These are phyloP conservation scores for Proisotoma minuta DNA, from an alignment of 2,888 invertebrate genomes.

Conservation along the genomic window DNA sequence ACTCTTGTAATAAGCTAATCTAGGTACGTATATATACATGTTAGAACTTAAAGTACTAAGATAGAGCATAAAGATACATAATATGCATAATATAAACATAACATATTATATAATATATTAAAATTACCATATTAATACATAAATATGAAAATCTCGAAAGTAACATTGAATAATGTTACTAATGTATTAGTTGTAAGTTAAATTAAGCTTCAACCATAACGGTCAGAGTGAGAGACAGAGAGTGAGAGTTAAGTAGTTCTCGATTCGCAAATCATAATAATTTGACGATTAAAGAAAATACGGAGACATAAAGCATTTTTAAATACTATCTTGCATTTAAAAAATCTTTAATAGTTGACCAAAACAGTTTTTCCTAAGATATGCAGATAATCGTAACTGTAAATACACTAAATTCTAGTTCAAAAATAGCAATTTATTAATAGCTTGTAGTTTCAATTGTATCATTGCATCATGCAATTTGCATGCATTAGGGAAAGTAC, in stretches of 20 bases:
- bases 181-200: background rate
- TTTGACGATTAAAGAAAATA: too few relatives aligned
- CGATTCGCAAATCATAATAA: too few relatives aligned
- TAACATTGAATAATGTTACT: background rate
- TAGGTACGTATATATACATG: background rate
- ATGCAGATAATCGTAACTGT: too few relatives aligned
- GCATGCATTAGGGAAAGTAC: too few relatives aligned
- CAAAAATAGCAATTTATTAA: too few relatives aligned
- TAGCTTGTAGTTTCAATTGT: too few relatives aligned
- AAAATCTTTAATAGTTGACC: too few relatives aligned
- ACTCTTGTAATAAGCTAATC: background rate
- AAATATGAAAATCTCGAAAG: background rate
- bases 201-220: background rate
- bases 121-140: background rate
- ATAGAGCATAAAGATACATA: background rate
- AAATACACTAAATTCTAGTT: too few relatives aligned
- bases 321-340: too few relatives aligned
- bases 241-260: constrained; percentile 40
- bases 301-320: too few relatives aligned
- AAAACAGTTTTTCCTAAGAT: too few relatives aligned
- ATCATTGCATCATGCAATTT: too few relatives aligned
- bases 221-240: constrained; percentile 39
- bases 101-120: background rate
- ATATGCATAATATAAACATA: background rate
- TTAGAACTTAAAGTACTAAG: background rate